phyloP scores from a whole-genome alignment of 2,888 invertebrate species.

The Cheilosia pagana region DNA sequence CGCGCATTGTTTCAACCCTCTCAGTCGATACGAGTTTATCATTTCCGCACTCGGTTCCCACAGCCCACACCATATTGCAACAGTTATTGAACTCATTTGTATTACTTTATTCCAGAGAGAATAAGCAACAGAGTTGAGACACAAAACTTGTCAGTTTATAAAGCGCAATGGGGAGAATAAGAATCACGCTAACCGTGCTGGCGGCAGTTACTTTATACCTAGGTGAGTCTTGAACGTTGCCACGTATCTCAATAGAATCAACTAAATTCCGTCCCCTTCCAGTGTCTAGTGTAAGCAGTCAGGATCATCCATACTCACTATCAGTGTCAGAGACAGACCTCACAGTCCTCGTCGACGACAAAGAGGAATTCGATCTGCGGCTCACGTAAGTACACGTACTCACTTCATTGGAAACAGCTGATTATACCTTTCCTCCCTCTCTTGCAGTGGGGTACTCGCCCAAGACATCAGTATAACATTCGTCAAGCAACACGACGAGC shows the following conservation, averaged over 20 bases:
- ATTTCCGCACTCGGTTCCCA: conserved; percentile 27
- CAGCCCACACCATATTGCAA: not conserved
- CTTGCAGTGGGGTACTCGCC: conserved; percentile 75
- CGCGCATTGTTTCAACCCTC: conserved; percentile 2
- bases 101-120: conserved; percentile 41
- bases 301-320: conserved; percentile 84
- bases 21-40: not conserved
- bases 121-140: conserved; percentile 45
- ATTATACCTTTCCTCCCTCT: not conserved
- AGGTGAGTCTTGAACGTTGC: conserved; percentile 34
- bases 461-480: conserved; percentile 84
- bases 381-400: conserved; percentile 85
- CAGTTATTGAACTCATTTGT: not conserved
- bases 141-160: conserved; percentile 19
- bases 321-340: conserved; percentile 86
- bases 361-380: conserved; percentile 85
- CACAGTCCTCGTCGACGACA: conserved; percentile 85
- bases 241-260: not conserved
- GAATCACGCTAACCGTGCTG: conserved; percentile 36
- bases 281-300: conserved; percentile 70
- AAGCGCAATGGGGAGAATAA: conserved; percentile 42
- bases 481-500: conserved; percentile 86
- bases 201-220: conserved; percentile 29
- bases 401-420: not conserved
- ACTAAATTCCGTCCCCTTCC: conserved; percentile 12